Evolutionary conservation across 2,113 vertebrate species (phyloP), one percentile per base, ranked within the genome.

Genomic region (Ursus arctos): DNA sequence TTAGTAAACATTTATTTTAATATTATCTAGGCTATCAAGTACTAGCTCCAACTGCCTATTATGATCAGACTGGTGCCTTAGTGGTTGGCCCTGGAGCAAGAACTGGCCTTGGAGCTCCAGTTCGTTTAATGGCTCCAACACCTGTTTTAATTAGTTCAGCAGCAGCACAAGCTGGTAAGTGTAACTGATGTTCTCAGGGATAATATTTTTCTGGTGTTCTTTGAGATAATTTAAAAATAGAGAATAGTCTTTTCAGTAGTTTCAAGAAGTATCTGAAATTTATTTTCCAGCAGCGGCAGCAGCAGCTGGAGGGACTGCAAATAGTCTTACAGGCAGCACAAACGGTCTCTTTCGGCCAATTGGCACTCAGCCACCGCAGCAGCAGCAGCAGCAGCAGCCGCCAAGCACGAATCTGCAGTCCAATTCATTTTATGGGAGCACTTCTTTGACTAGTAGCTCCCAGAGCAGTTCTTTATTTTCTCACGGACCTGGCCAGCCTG

Each of bases 391-490:
- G 83, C 99, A 99, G 67, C 99, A 99, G 74, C 99, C 99, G 77
- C 99, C 99, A 80, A 99, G 98, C 98, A 99, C 99, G 92, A 99
- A 99, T 96, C 98, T 99, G 79, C 99, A 99, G 67, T 99, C 99
- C 77, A 99, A 98, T 98, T 99, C 99, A 24, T 99, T 99, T 99
- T 99, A 99, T 81, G 99, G 99, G 98, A 99, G 99, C 97, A 99
- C 98, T 96, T 99, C 99, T 57, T 98, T 99, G 98, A 99, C 99
- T 51, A 99, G 98, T 98, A 99, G 99, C 96, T 99, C 99, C 97
- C 99, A 99, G 99, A 99, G 99, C 99, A 99, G 99, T 98, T 99
- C 99, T 94, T 99, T 99, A 80, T 99, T 99, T 99, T 99, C 99
- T 51, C 99, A 99, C 97, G 99, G 99, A 97, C 99, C 99, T 76